Conservation (phyloP, 2,888 invertebrate genomes). For the Zonitis immaculata region DNA sequence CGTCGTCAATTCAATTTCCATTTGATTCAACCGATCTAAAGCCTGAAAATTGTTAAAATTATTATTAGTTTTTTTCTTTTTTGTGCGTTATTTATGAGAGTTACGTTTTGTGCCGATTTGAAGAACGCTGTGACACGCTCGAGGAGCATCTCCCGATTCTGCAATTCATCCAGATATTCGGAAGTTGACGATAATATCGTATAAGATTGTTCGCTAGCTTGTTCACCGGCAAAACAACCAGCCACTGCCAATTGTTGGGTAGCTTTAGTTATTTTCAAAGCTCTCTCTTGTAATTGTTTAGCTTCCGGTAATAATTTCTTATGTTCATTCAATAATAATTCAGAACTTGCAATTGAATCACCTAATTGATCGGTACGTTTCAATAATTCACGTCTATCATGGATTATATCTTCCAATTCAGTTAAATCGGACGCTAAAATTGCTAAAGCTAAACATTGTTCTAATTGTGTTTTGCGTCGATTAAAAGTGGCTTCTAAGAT, state of each 20-base stretch:
- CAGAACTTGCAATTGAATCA: slow-evolving; percentile 66
- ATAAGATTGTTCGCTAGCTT: slow-evolving; percentile 64
- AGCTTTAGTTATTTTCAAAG: slow-evolving; percentile 69
- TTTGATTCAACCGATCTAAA: slow-evolving; percentile 65
- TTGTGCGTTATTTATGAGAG: too few species aligned
- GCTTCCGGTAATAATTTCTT: slow-evolving; percentile 66
- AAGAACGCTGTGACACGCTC: slow-evolving; percentile 68
- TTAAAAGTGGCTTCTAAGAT: slow-evolving; percentile 65
- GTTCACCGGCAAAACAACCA: slow-evolving; percentile 66
- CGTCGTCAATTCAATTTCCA: slow-evolving; percentile 67
- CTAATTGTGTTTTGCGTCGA: slow-evolving; percentile 67
- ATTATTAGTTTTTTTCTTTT: too few species aligned
- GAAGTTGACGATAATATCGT: slow-evolving; percentile 61
- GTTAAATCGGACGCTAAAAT: slow-evolving; percentile 67
- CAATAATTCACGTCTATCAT: slow-evolving; percentile 54
- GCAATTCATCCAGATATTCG: slow-evolving; percentile 67
- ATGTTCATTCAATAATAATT: slow-evolving; percentile 64
- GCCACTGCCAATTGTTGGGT: slow-evolving; percentile 70
- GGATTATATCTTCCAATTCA: slow-evolving; percentile 58
- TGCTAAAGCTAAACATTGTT: slow-evolving; percentile 72
- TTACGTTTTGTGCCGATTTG: slow-evolving; percentile 62
- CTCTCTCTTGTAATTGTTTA: slow-evolving; percentile 67
- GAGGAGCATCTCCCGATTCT: slow-evolving; percentile 64
- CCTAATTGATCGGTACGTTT: slow-evolving; percentile 58
- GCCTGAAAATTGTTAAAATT: too few species aligned